phyloP scores from a whole-genome alignment of 2,113 vertebrate genomes.

The Megaceryle maxima region DNA sequence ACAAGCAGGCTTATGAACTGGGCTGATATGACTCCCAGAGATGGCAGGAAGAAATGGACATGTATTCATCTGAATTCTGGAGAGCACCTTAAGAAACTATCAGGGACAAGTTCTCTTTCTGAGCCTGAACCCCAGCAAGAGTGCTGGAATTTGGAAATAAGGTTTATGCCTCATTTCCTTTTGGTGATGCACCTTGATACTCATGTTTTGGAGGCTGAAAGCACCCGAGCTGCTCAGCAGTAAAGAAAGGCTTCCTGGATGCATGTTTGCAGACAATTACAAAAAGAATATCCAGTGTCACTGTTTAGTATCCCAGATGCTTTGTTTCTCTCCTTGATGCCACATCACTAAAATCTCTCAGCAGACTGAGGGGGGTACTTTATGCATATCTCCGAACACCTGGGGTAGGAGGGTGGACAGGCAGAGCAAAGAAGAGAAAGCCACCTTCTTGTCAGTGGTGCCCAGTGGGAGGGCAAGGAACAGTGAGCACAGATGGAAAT shows the following conservation, averaged over 20 bases:
- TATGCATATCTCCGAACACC: not conserved
- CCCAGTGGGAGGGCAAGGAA: not conserved
- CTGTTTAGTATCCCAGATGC: no score
- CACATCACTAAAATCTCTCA: not conserved
- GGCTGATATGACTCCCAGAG: not conserved
- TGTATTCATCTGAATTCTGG: not conserved
- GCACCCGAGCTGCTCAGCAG: not conserved
- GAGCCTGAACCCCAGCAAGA: not conserved
- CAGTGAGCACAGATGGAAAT: no score
- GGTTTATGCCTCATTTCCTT: not conserved
- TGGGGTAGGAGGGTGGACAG: not conserved
- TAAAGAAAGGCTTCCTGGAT: not conserved
- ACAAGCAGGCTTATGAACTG: not conserved
- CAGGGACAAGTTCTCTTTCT: not conserved
- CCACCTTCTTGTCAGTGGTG: not conserved
- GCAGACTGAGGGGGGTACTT: no score
- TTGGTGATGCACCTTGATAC: not conserved
- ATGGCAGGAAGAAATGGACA: no score
- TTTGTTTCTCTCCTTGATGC: not conserved
- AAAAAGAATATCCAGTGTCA: not conserved
- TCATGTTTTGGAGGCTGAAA: not conserved
- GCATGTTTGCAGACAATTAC: not conserved
- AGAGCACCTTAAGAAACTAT: rapidly evolving
- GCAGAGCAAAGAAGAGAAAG: not conserved
- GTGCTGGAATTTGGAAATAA: not conserved